phyloP scores from a whole-genome alignment of 1,140 invertebrate species.

The Aphis craccivora region DNA sequence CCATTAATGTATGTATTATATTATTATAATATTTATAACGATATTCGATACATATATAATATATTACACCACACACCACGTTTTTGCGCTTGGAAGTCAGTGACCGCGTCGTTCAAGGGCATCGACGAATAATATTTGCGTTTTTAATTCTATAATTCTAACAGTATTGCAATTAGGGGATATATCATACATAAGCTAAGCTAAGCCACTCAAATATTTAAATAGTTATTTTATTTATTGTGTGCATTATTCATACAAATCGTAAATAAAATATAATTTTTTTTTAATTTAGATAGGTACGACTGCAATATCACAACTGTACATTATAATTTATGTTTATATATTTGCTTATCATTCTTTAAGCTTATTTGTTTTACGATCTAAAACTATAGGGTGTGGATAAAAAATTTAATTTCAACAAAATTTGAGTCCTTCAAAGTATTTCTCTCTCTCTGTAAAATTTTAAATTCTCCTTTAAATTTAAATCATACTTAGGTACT shows the following conservation, averaged over 20 bases:
- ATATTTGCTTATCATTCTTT: not conserved
- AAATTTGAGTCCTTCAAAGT: too few relatives aligned
- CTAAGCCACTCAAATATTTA: not conserved
- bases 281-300: too few relatives aligned
- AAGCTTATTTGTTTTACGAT: too few relatives aligned
- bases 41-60: not conserved
- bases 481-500: too few relatives aligned
- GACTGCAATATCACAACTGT: not conserved
- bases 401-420: too few relatives aligned
- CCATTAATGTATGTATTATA: not conserved
- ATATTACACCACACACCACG: not conserved
- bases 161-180: not conserved
- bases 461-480: too few relatives aligned
- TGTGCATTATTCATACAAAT: not conserved
- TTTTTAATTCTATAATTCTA: not conserved
- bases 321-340: not conserved
- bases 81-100: not conserved
- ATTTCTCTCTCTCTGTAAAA: too few relatives aligned
- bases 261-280: not conserved
- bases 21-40: not conserved
- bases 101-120: not conserved
- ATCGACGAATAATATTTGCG: not conserved
- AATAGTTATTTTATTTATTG: not conserved
- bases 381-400: too few relatives aligned
- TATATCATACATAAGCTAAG: not conserved